Evolutionary conservation across 1,140 invertebrate genomes (phyloP), one percentile per base, ranked within the genome.

Genomic region (Lamellibrachia luymesi): DNA sequence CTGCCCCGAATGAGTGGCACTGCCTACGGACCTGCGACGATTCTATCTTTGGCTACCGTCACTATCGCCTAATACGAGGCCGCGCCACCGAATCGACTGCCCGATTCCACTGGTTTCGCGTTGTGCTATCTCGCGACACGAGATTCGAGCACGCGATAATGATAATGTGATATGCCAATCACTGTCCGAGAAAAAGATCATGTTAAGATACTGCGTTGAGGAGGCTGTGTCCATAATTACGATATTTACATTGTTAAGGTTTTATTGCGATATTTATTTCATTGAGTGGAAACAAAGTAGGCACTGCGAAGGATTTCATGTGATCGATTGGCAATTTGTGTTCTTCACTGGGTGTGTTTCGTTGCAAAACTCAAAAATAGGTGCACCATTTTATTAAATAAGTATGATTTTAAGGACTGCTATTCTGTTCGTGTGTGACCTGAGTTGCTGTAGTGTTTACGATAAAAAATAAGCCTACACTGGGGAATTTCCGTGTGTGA

Each of bases 141-240:
- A 80, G 64, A 80, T 80, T 80, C 64, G 64, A 80, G 64, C 13
- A 80, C 8, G 17, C 64, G 64, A 80, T 80, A 80, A 22, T 80
- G 64, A 80, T 80, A 80, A 80, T 80, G 64, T 80, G 64, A 80
- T 80, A 80, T 80, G 64, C 64, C 64, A 80, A 80, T 80, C 64
- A 80, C 64, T 80, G 64, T 80, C 64, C 64, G 64, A 80, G 64
- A 80, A 22, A 80, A 80, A 17, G 64, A 80, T 80, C 64, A 22
- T 80, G 64, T 4, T 22, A 80, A 8, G 64, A 80, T 80, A 80
- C 8, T 22, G 64, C 17, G 64, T 80, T 80, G 64, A 80, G 25
- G 64, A 80, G 64, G 7, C 64, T 22, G 64, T 80, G 25, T 22
- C 13, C 64, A 22, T 8, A 22, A 80, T 80, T 22, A 80, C 64